Percentiles rank a stretch among this genome's conserved stretches.
These are phyloP conservation scores for Heliconius himera DNA, from an alignment of 1,140 invertebrate species.

Conservation along the genomic window DNA sequence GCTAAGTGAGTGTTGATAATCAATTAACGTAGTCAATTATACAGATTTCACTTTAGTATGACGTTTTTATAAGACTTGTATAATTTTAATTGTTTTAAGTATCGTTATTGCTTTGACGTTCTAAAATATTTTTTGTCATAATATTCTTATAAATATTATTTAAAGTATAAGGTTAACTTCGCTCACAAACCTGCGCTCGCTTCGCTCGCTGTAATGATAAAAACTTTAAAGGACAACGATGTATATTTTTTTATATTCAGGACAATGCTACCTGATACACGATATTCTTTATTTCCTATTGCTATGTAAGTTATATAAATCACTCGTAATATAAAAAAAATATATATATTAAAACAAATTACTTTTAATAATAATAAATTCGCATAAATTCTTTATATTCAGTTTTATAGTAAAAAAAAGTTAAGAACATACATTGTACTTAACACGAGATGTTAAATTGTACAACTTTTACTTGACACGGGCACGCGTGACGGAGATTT, in stretches of 20 bases:
- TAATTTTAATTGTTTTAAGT: background rate
- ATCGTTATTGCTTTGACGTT: background rate
- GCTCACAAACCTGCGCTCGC: too few species aligned
- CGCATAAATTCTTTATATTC: too few species aligned
- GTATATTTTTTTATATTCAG: background rate
- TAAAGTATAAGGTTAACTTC: too few species aligned
- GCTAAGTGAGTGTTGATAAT: background rate
- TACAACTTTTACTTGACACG: constrained; percentile 8
- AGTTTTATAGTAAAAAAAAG: too few species aligned
- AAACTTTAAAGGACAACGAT: too few species aligned
- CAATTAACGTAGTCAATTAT: background rate
- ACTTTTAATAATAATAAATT: background rate
- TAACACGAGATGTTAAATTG: background rate
- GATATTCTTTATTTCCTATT: background rate
- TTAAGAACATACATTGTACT: background rate
- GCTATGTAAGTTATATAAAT: background rate
- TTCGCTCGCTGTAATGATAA: too few species aligned
- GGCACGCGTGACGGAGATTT: background rate
- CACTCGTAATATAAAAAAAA: background rate
- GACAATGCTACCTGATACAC: background rate
- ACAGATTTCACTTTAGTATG: background rate
- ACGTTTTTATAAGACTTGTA: background rate
- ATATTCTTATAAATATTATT: too few species aligned
- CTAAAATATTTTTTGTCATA: too few species aligned
- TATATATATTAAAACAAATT: background rate